Percentiles rank a stretch among this genome's conserved stretches.
Conservation (phyloP, 1,140 invertebrate genomes). For the Diorhabda carinulata region DNA sequence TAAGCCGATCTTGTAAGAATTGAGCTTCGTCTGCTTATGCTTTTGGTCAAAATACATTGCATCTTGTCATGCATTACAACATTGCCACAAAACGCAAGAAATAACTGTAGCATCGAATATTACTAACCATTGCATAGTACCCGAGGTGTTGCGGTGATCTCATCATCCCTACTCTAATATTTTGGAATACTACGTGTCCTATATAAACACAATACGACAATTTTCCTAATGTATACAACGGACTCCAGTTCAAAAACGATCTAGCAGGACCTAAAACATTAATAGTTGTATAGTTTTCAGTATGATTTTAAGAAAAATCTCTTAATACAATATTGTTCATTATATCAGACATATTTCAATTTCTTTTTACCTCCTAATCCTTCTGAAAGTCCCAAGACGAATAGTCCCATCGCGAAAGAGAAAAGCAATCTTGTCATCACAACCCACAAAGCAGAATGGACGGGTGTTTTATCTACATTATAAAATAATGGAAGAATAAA, state of each 20-base stretch:
- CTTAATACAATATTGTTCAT: background rate
- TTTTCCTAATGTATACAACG: conserved; percentile 4
- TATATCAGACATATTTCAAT: background rate
- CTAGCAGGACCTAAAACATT: conserved; percentile 3
- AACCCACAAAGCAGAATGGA: conserved; percentile 7
- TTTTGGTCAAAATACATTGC: too few relatives aligned
- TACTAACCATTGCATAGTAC: conserved; percentile 2
- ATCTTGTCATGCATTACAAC: too few relatives aligned
- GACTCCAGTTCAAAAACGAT: conserved; percentile 8
- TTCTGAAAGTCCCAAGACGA: conserved; percentile 5
- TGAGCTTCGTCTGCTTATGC: too few relatives aligned
- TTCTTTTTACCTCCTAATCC: conserved; percentile 7
- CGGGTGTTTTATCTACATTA: conserved; percentile 7
- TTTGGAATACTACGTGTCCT: conserved; percentile 8
- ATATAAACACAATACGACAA: conserved; percentile 8
- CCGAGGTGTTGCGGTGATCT: background rate
- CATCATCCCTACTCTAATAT: conserved; percentile 13
- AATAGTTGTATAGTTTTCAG: background rate
- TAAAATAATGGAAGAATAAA: background rate
- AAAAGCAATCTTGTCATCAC: conserved; percentile 2
- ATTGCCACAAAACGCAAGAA: too few relatives aligned
- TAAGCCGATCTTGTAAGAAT: too few relatives aligned
- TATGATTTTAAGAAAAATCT: background rate
- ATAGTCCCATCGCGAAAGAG: background rate
- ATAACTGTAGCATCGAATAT: too few relatives aligned